Base-by-base conservation (phyloP, 1,140 invertebrate species). In the Drosophila ficusphila region DNA sequence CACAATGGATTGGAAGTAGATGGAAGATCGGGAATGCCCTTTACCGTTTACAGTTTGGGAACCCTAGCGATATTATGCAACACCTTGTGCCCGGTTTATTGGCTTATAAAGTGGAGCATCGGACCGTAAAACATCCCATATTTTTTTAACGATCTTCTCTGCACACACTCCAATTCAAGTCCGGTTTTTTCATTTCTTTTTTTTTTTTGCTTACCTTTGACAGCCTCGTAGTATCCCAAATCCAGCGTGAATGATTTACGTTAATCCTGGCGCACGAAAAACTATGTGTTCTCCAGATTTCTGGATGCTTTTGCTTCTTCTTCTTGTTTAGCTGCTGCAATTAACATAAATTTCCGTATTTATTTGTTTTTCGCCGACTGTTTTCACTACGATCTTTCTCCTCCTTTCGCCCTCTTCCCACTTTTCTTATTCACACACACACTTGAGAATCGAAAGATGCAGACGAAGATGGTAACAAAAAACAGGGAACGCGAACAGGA, bases 181-280 rank as follows among this genome's bases (percentile, higher is more conserved):
- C 58, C 54, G 60, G 39, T 65, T 65, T 42, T 19, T 65, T 42
- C 11, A 6, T 33, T 33, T 33, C 31, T 1, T 12, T n/a, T 11
- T 41, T 8, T 8, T 41, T 39, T 31, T 23, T 1, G 27, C 61
- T 85, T 70, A 91, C 90, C 90, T 90, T 89, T 91, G 47, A 91
- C 90, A 90, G 90, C 90, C 56, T 91, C 90, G 90, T 91, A 91
- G 71, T 91, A 91, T 91, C 90, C 90, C 71, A 91, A 91, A 91
- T 91, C 90, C 90, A 91, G 90, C 86, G 86, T 91, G 90, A 89
- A 90, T 79, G 89, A 83, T 90, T 90, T 90, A 75, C 78, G 56
- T 90, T 70, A 25, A 69, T 78, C 74, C 77, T 88, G 62, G 51
- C 46, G 38, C 36, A 38, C 54, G 38, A 54, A 67, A 54, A 65